Evolutionary conservation across 2,888 invertebrate genomes (phyloP).

Genomic region (Temnothorax rugatulus): DNA sequence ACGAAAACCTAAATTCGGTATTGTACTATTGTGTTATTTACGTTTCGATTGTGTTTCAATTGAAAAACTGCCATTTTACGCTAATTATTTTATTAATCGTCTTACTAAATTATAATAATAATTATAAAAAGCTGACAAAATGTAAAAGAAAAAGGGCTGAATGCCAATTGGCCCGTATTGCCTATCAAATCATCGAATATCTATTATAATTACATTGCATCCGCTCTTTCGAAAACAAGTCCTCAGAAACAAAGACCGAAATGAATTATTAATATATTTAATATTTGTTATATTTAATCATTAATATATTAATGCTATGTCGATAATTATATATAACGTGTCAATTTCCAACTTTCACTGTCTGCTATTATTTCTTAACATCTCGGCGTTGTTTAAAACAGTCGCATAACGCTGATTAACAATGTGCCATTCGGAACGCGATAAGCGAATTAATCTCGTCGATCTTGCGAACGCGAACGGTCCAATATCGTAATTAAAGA

Average conservation of each 20-base stretch:
- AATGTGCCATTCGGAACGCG: not conserved
- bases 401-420: not conserved
- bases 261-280: not conserved
- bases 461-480: slow-evolving; percentile 6
- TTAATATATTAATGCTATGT: not conserved
- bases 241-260: not conserved
- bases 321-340: not conserved
- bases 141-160: not conserved
- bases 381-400: too few relatives aligned
- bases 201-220: slow-evolving; percentile 1
- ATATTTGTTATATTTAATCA: not conserved
- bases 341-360: not conserved
- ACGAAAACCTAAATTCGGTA: not conserved
- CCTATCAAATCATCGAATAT: not conserved
- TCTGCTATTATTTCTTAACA: not conserved
- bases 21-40: not conserved
- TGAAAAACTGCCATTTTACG: not conserved
- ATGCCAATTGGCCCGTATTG: not conserved
- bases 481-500: slow-evolving; percentile 39
- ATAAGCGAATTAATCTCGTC: slow-evolving; percentile 32
- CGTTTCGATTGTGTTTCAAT: not conserved
- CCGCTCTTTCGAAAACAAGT: not conserved
- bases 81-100: not conserved
- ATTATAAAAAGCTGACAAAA: not conserved
- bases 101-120: not conserved